These are phyloP conservation scores for Ethmia dodecea DNA, from an alignment of 2,888 invertebrate species.

Conservation along the genomic window DNA sequence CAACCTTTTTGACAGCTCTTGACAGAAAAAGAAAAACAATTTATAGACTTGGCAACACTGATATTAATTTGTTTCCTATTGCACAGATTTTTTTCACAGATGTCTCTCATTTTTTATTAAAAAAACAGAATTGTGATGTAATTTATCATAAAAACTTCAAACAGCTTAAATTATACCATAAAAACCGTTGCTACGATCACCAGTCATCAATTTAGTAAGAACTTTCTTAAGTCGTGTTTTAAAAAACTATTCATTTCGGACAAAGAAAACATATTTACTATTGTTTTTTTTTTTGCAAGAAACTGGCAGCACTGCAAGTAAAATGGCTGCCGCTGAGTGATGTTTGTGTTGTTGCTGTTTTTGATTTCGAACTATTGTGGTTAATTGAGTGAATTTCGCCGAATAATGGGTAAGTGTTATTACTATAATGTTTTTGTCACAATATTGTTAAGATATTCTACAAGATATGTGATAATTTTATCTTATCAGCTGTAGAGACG, in stretches of 20 bases:
- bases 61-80: slow-evolving; percentile 12
- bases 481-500: no score
- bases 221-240: background rate
- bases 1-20: slow-evolving; percentile 75
- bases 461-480: no score
- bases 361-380: slow-evolving; percentile 36
- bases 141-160: no score
- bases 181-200: no score
- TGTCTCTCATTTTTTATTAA: no score
- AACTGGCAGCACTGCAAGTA: slow-evolving; percentile 32
- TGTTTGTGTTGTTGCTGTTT: slow-evolving; percentile 60
- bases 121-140: no score
- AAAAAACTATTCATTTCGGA: background rate
- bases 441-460: no score
- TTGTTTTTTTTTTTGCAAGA: slow-evolving; percentile 3
- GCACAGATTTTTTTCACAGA: background rate
- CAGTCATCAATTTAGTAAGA: no score
- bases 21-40: slow-evolving; percentile 62
- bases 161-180: no score
- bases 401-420: slow-evolving; percentile 56
- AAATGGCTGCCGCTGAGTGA: slow-evolving; percentile 60
- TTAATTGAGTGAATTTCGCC: slow-evolving; percentile 30
- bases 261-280: slow-evolving; percentile 17
- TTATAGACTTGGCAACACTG: slow-evolving; percentile 35
- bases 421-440: no score